Evolutionary conservation across 2,888 invertebrate species (phyloP), one percentile per base, ranked within the genome.

Genomic region (Ceraclea dissimilis): DNA sequence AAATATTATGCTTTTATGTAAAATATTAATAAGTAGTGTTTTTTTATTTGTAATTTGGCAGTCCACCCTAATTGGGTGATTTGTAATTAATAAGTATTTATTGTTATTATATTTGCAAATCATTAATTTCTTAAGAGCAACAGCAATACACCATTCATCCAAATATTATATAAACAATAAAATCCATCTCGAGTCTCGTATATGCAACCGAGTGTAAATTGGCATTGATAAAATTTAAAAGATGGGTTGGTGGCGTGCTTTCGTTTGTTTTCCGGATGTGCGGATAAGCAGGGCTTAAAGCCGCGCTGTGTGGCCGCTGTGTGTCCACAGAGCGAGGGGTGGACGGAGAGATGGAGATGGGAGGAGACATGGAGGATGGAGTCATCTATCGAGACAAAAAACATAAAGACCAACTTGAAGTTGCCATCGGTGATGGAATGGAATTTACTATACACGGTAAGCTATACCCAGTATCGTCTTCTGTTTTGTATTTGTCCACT

Each of bases 371-470:
- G 67, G 89, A 87, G 61, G 93, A 93, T 72, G 89, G 90, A 54
- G 85, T 91, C 64, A 82, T 90, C 67, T 89, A 88, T 73, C 86
- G 88, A 70, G 90, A 91, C 68, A 90, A 90, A 73, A 93, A 92
- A 73, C 86, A 88, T 67, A 88, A 90, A 78, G 90, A 90, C 69
- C 88, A 90, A 73, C 81, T 92, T 64, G 93, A 93, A 78, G 91
- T 93, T 63, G 91, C 92, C 61, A 91, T 93, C 67, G 92, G 92
- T 49, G 92, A 92, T 70, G 92, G 92, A 64, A 92, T 93, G 89
- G 93, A 93, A 73, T 91, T 93, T 69, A 92, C 91, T 52, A 92
- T 93, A 77, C 92, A 91, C 73, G 92, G 91, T 84, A 81, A 34
- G 52, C 31, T 11, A 11, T 8, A 8, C 31, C 11, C 11, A 11